Base-by-base conservation (phyloP, 2,888 invertebrate genomes). In the Lasius fuliginosus region DNA sequence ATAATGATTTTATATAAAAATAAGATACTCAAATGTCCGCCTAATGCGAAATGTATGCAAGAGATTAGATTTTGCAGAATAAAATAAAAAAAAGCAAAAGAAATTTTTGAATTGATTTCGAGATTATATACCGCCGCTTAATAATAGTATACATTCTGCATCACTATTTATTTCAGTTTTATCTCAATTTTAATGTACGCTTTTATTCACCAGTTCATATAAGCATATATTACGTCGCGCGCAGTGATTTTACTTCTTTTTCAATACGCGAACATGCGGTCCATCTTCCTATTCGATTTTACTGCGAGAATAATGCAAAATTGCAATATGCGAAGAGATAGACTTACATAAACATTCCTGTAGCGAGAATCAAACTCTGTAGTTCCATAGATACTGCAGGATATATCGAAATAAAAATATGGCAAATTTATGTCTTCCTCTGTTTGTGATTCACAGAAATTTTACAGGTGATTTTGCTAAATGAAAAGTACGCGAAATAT, bases 331-430 rank as follows among this genome's bases (percentile, higher is more conserved):
- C 27, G n/a, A 27, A 58, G 56, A 56, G 15, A 40, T 27, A 12
- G n/a, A 68, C 64, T 12, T 33, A n/a, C 12, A 36, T 27, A 68
- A 77, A 56, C 3, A 56, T 56, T 58, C 18, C 15, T 33, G 3
- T 1, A 76, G 27, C 8, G 8, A 56, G 27, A 68, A 58, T 77
- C 53, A 58, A 77, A 64, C 9, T 9, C 23, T 3, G 15, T 30
- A 23, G 6, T 27, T 27, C 2, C 6, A n/a, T 49, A 46, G 49
- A 76, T 23, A 49, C 3, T 65, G 53, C 4, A 40, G 9, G 3
- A 56, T n/a, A 58, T 42, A 58, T 69, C 18, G 3, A 42, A 33
- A 79, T 27, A 69, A 42, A 42, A 77, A 56, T 42, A 18, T 46
- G 8, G 1, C 3, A 56, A 77, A 56, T 56, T 67, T 3, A 56